These are phyloP conservation scores for Colius striatus DNA, from an alignment of 2,113 vertebrate genomes.

Conservation along the genomic window DNA sequence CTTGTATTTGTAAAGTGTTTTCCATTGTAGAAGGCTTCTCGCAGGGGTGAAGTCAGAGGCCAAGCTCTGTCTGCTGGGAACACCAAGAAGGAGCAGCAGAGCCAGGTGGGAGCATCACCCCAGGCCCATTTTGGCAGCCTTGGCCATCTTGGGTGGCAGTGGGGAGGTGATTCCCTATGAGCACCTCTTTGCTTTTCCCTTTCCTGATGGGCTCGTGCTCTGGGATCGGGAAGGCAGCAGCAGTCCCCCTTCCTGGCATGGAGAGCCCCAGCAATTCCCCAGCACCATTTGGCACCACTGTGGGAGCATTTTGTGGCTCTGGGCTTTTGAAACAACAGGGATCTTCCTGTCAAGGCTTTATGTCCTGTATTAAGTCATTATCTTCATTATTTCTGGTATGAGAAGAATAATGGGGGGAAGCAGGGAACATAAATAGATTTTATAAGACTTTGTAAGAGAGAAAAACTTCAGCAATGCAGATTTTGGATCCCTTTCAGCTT, in stretches of 20 bases:
- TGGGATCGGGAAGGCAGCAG: accelerated
- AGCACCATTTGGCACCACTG: accelerated
- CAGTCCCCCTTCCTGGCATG: accelerated
- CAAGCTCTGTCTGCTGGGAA: not conserved
- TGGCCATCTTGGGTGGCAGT: not conserved
- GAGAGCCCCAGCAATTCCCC: not conserved
- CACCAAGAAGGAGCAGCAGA: not conserved
- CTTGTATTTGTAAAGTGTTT: not conserved
- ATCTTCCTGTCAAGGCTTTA: not conserved
- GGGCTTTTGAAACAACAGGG: not conserved
- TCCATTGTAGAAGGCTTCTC: not conserved
- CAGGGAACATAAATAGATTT: not conserved
- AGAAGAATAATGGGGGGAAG: not conserved
- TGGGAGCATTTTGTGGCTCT: not conserved
- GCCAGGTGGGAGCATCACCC: not conserved
- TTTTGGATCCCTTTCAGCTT: not conserved
- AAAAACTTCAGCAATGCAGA: not conserved
- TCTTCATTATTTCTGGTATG: not conserved
- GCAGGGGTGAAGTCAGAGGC: not conserved
- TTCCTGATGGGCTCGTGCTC: accelerated
- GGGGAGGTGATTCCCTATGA: not conserved
- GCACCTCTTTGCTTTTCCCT: not conserved
- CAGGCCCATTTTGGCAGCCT: not conserved
- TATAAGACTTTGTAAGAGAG: not conserved
- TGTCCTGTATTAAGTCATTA: not conserved